Base-by-base conservation (phyloP, 2,888 invertebrate genomes). In the Agrypnus murinus region DNA sequence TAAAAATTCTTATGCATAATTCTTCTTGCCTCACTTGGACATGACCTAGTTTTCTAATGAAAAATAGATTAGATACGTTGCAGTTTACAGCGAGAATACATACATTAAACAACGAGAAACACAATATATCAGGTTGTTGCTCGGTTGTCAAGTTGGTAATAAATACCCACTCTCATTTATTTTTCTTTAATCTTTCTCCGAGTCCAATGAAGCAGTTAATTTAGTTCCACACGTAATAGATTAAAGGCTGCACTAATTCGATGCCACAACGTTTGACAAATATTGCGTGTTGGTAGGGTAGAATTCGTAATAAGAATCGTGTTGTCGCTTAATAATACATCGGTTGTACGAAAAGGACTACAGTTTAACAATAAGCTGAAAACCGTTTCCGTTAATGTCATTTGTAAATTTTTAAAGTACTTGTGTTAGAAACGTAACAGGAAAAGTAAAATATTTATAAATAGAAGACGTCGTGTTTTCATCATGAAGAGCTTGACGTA, bases 141-240 rank as follows among this genome's bases (percentile, higher is more conserved):
- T 43, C 4, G 14, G 8, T n/a, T 50, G 25, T 50, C 19, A 19
- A 50, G n/a, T 50, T n/a, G 50, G 12, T 50, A 50, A 50, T 43
- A 25, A 25, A 50, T 32, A 31, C 31, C 8, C 48, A 12, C 6
- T 31, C 17, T 8, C 50, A 50, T 50, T 25, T 31, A 50, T 50
- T 50, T 50, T 50, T 50, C 19, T 32, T 50, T 50, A 50, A 50
- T 50, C 50, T 50, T 50, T n/a, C 50, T 12, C 31, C 5, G 5
- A 50, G 50, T 50, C 50, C 50, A 32, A 50, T 50, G 31, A 19
- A 50, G 50, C 50, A 50, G 50, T 50, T 50, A 50, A 50, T 50
- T 50, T 50, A 50, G 50, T 25, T 50, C 50, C 10, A 31, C 50
- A 50, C 50, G 50, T 31, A 50, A 50, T 50, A 50, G 50, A 50